Evolutionary conservation across 64 coral and sea anemone genomes (phyloP).

Genomic region (Cladopsammia gracilis): DNA sequence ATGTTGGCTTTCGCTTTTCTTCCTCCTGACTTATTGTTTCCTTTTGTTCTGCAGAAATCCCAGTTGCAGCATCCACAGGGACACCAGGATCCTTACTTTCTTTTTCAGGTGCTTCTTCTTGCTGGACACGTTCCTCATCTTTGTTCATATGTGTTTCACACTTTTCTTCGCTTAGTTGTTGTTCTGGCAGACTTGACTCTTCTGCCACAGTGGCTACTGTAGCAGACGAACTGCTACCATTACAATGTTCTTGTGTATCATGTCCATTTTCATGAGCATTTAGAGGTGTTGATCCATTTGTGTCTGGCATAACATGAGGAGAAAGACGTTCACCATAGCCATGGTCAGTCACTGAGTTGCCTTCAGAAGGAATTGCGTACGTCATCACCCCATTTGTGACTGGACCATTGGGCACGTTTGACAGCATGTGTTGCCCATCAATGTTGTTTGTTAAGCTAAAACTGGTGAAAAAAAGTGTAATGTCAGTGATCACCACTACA

Average conservation of each 20-base stretch:
- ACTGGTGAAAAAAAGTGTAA: not conserved
- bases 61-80: not conserved
- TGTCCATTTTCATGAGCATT: slow-evolving; percentile 29
- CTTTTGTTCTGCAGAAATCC: slow-evolving; percentile 10
- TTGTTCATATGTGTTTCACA: not conserved
- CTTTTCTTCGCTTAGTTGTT: slow-evolving; percentile 7
- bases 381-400: slow-evolving; percentile 78
- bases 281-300: slow-evolving; percentile 23
- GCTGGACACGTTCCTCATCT: not conserved
- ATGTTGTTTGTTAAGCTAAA: slow-evolving; percentile 54
- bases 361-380: slow-evolving; percentile 36
- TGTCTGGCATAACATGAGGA: slow-evolving; percentile 4
- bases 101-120: slow-evolving; percentile 20
- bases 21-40: not conserved
- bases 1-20: not conserved
- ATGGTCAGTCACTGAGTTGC: slow-evolving; percentile 23
- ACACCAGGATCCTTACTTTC: not conserved
- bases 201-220: not conserved
- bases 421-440: slow-evolving; percentile 52
- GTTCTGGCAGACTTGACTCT: not conserved
- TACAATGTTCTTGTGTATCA: not conserved
- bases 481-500: not conserved
- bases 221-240: not conserved
- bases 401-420: slow-evolving; percentile 67
- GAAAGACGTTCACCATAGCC: slow-evolving; percentile 15